phyloP scores from a whole-genome alignment of 2,888 invertebrate species.

The Fragum fragum region DNA sequence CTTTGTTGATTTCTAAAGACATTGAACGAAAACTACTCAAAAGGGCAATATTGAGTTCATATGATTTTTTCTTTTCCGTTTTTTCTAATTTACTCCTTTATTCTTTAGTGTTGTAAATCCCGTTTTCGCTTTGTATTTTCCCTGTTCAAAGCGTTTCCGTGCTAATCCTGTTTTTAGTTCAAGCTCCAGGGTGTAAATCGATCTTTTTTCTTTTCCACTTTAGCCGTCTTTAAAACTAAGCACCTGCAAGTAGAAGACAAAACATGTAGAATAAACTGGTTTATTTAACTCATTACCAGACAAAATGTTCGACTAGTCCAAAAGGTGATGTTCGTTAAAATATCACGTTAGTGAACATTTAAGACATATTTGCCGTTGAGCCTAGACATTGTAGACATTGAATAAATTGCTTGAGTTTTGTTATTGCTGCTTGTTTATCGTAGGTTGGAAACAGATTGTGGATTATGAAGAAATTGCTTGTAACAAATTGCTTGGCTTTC shows the following conservation, averaged over 20 bases:
- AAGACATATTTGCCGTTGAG: too few species aligned
- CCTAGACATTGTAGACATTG: too few species aligned
- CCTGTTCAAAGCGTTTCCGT: background rate
- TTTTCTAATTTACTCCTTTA: background rate
- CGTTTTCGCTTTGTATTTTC: background rate
- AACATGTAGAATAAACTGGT: too few species aligned
- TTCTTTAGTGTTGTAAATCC: background rate
- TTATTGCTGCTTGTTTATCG: too few species aligned
- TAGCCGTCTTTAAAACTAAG: background rate
- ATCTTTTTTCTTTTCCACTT: background rate
- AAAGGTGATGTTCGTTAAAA: too few species aligned
- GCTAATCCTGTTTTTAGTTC: background rate
- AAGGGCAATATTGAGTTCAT: background rate
- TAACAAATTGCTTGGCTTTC: too few species aligned
- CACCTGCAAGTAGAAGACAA: conserved; percentile 1
- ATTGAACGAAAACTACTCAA: background rate
- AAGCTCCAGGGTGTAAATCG: conserved; percentile 5
- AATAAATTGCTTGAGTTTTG: too few species aligned
- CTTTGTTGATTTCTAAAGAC: background rate
- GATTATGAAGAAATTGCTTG: too few species aligned
- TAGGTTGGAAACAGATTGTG: too few species aligned
- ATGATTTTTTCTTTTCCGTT: background rate
- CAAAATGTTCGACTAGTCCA: too few species aligned
- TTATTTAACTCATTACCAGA: too few species aligned
- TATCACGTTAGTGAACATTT: too few species aligned